Base-by-base conservation (phyloP, 2,888 invertebrate species). In the Brachyopa scutellaris region DNA sequence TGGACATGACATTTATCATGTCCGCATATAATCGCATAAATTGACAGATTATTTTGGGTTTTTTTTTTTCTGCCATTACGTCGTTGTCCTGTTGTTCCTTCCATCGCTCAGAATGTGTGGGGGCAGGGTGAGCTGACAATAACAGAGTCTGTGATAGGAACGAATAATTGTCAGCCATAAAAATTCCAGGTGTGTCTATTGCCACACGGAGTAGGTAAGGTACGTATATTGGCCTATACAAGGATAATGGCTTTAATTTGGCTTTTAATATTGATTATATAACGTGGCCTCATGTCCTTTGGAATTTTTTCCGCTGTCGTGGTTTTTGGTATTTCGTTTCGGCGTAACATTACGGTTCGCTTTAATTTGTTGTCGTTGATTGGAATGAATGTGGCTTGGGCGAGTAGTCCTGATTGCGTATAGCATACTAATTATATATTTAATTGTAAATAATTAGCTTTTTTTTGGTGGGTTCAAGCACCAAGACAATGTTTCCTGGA, bases 1-100 rank as follows among this genome's bases (percentile, higher is more conserved):
- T 78, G 59, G 66, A 61, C 72, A 72, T 78, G 45, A 72, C 72
- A 78, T 78, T 78, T 66, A 66, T 72, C 78, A 66, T 72, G 66
- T 66, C 72, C 70, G 59, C 66, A 59, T 72, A 78, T 38, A 78
- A 72, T 59, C 59, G 53, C 76, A 66, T 78, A 72, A 72, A 72
- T 66, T 72, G 66, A 72, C 78, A 66, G 72, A 64, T 64, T 26
- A 13, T 42, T 42, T 49, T 21, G n/a, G n/a, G n/a, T 45, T 38
- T 53, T 38, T 45, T 33, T 57, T 23, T 47, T 47, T 23, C n/a
- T 31, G 11, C 7, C 9, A 8, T 36, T 29, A 6, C n/a, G 33
- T 31, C 29, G 53, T 11, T 6, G 26, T 26, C 26, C 26, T 26
- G 3, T 3, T 6, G 3, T 26, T 6, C 26, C 6, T 26, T 26